Base-by-base conservation (phyloP, 2,113 vertebrate genomes). In the Cyanoramphus novaezelandiae region DNA sequence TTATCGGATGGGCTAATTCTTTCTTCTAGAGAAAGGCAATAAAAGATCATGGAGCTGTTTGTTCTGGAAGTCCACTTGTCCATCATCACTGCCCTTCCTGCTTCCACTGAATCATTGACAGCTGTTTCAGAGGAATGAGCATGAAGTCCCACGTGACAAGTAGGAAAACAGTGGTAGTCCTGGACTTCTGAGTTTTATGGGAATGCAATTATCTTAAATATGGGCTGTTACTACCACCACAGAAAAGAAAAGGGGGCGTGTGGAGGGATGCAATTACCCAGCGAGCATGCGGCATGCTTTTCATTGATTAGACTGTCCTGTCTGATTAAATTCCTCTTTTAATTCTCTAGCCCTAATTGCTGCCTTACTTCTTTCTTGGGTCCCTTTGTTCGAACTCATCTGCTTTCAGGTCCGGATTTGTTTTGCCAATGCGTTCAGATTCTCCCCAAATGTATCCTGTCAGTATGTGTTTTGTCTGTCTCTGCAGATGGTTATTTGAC, bases 271-370 rank as follows among this genome's bases (percentile, higher is more conserved):
- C 72, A 97, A 95, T 98, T 98, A 98, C 82, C 70, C 90, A 91
- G 90, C 82, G 85, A 97, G 93, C 90, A 94, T 82, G 95, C 86
- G 41, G 92, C 55, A 76, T 93, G 65, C 79, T 95, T 97, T 97
- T 96, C 97, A 97, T 97, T 97, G 97, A 98, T 98, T 97, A 97
- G 94, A 96, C 93, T 97, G 96, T 97, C 96, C 86, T 86, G 71
- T 97, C 95, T 96, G 91, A 98, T 97, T 97, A 98, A 95, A 91
- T 95, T 97, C 94, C 94, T 96, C 65, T 96, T 97, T 97, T 97
- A 94, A 97, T 96, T 97, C 97, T 84, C 50, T 72, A 53, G 77
- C 52, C 89, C 63, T 86, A 95, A 96, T 92, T 91, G 57, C 83
- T 97, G 93, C 97, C 95, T 96, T 96, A 93, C 72, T 84, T 95